Base-by-base conservation (phyloP, 2,888 invertebrate genomes). In the Oeneis ivallda region DNA sequence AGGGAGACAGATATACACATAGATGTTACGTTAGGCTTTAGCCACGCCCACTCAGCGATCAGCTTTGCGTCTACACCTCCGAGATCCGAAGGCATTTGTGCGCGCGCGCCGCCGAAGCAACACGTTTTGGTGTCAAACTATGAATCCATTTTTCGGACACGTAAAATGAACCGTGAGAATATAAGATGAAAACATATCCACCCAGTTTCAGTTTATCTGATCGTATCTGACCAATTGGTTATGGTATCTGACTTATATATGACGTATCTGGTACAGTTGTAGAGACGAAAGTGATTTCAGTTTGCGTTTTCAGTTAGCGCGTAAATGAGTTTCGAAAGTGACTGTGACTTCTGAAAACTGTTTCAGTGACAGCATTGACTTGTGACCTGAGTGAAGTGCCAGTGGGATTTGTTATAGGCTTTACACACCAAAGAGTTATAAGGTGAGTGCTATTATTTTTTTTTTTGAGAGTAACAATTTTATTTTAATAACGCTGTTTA, bases 11-110 rank as follows among this genome's bases (percentile, higher is more conserved):
- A 74, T 72, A 64, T 72, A 84, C 71, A 76, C 80, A 84, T 86
- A 86, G 86, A 87, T 76, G 88, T 87, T 90, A 85, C 89, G 91
- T 89, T 91, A 91, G 90, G 89, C 82, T 78, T 75, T 83, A 75
- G 81, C 89, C 89, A 85, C 91, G 89, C 91, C 91, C 82, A 74
- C 78, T 75, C 74, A 74, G 76, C 80, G 83, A 80, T 79, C 82
- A 81, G 79, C 80, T 80, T 81, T 79, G 81, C 77, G 84, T 85
- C 78, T 83, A 89, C 89, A 84, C 91, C 91, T 90, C 85, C 85
- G 81, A 72, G 78, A 78, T 90, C 84, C 84, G 81, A 72, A 78
- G 78, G 84, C 89, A 92, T 91, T 92, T 87, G 89, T 88, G 89
- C 91, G 91, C 90, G 85, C 83, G 89, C 91, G 89, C 89, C 86